These are phyloP conservation scores for Petromus typicus DNA, from an alignment of 2,113 vertebrate genomes.

Conservation along the genomic window DNA sequence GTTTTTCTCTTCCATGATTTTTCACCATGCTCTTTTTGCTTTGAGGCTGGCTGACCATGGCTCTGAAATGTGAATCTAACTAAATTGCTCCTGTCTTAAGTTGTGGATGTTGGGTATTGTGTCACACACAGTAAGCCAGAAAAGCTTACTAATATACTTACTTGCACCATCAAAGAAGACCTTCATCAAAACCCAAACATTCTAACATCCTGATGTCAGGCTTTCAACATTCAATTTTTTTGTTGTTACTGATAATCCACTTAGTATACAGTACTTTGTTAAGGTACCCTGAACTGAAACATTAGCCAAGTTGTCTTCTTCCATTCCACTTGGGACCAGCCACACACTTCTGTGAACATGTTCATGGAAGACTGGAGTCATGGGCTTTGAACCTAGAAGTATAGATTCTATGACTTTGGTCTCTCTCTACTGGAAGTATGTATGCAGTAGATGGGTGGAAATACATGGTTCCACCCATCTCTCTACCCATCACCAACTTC, in stretches of 20 bases:
- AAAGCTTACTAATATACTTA: background rate
- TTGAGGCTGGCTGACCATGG: background rate
- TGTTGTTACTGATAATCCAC: background rate
- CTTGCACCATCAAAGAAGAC: background rate
- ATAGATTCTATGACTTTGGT: background rate
- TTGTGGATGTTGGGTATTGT: background rate
- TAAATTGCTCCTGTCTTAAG: background rate
- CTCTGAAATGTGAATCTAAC: background rate
- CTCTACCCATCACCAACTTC: background rate
- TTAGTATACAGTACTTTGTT: background rate
- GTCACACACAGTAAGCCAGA: background rate
- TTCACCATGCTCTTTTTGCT: background rate
- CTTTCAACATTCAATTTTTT: background rate
- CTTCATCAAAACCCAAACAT: background rate
- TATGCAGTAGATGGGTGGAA: background rate
- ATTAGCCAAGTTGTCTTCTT: background rate
- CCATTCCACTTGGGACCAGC: background rate
- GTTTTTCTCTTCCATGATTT: background rate
- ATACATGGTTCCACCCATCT: background rate
- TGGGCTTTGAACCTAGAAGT: background rate
- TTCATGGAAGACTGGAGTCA: background rate
- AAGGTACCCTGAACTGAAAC: background rate
- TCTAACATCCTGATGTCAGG: background rate
- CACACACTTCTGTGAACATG: background rate
- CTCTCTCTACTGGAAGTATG: background rate